Evolutionary conservation across 2,113 vertebrate genomes (phyloP), one percentile per base, ranked within the genome.

Genomic region (Coptodon rendalli): DNA sequence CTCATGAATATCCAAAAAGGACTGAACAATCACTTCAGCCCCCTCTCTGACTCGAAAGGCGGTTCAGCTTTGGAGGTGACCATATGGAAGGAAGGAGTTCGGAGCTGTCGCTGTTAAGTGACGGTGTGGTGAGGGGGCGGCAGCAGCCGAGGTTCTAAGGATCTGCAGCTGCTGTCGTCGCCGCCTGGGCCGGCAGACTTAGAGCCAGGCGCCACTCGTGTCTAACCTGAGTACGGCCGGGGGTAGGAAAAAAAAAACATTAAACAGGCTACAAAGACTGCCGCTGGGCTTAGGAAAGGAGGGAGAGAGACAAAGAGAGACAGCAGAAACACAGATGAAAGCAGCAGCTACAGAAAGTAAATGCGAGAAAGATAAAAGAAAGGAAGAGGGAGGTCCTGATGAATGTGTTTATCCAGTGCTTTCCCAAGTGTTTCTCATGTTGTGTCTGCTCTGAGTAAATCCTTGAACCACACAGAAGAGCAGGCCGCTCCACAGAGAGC

Each of bases 241-340:
- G 61, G 61, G 19, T 22, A 68, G 19, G 19, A 3, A 68, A 68
- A 68, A 59, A 40, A 87, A 90, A 84, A 22, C 82, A 82, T 88
- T 89, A 88, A 91, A 91, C 61, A 38, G 45, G 88, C 91, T 94
- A 95, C 85, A 94, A 94, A 94, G 91, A 27, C 53, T 31, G 78
- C 83, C 19, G 34, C 40, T 5, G 38, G 71, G 38, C 85, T 88
- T 3, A 78, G 84, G 79, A 71, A 79, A 53, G 87, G 66, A 89
- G 86, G 13, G 59, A 12, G 80, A 80, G 81, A 87, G 87, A 90
- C 80, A 90, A 81, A 89, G 63, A 31, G n/a, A 73, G 85, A 83
- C 38, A 50, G 52, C 16, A 71, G 22, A 83, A 78, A 52, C 73
- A n/a, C 73, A 78, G 73, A 86, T 63, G 63, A 85, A 82, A 86